These are phyloP conservation scores for Agriopis marginaria DNA, from an alignment of 2,888 invertebrate genomes.

Conservation along the genomic window DNA sequence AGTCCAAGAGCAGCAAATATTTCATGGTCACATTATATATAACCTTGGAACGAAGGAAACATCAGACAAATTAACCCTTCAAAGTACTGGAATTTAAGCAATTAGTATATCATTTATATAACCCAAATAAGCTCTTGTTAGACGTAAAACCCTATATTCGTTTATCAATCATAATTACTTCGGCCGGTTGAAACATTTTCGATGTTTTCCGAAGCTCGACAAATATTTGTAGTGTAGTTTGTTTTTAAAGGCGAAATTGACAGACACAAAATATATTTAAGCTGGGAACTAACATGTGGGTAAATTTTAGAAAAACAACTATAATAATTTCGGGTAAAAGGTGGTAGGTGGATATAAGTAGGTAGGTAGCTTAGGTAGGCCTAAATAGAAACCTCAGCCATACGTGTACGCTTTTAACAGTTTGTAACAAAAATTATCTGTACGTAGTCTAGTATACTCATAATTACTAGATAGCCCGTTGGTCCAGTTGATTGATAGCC, in stretches of 20 bases:
- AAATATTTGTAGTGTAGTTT: constrained; percentile 19
- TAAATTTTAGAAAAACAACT: constrained; percentile 45
- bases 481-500: too few species aligned
- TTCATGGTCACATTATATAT: neutral
- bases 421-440: too few species aligned
- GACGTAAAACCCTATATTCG: neutral
- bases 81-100: neutral
- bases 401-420: too few species aligned
- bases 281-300: constrained; percentile 51
- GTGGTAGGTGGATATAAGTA: neutral
- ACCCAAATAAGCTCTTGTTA: neutral
- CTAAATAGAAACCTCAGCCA: too few species aligned
- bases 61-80: neutral
- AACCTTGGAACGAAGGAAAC: neutral
- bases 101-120: neutral
- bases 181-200: neutral
- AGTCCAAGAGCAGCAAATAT: neutral
- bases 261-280: constrained; percentile 23
- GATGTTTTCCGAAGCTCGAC: constrained; percentile 12
- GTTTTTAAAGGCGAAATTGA: constrained; percentile 20
- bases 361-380: too few species aligned
- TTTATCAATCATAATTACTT: constrained; percentile 3
- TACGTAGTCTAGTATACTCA: too few species aligned
- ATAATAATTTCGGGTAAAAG: constrained; percentile 14
- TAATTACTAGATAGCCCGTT: too few species aligned